Evolutionary conservation across 1,140 invertebrate genomes (phyloP).

Genomic region (Leptoteleia sp.): DNA sequence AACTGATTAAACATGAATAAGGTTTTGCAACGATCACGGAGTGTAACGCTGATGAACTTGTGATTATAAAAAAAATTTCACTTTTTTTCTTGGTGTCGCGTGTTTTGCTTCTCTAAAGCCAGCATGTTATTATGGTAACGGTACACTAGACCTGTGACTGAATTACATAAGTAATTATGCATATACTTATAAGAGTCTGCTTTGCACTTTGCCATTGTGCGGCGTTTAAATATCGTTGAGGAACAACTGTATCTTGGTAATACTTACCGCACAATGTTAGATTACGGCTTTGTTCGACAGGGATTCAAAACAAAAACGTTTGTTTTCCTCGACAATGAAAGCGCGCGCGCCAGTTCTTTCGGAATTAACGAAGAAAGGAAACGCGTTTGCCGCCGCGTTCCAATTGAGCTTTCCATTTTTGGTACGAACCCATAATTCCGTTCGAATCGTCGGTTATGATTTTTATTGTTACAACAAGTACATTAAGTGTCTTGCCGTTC

Average conservation of each 20-base stretch:
- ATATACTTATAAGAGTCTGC: constrained; percentile 29
- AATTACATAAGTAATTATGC: constrained; percentile 54
- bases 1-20: constrained; percentile 1
- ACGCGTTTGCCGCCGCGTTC: constrained; percentile 1
- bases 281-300: constrained; percentile 1
- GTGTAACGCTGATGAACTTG: constrained; percentile 8
- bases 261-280: constrained; percentile 14
- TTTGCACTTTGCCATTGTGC: constrained; percentile 39
- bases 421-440: constrained; percentile 7
- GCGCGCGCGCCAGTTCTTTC: too few relatives aligned
- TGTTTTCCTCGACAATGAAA: constrained; percentile 19
- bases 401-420: constrained; percentile 9
- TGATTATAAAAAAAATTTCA: constrained; percentile 17
- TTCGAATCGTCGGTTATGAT: constrained; percentile 9
- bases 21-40: constrained; percentile 4
- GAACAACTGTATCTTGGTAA: constrained; percentile 34
- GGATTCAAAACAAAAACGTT: neutral
- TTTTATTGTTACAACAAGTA: constrained; percentile 15
- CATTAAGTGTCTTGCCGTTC: constrained; percentile 17
- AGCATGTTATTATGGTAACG: constrained; percentile 29
- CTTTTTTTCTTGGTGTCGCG: constrained; percentile 6
- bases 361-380: too few relatives aligned
- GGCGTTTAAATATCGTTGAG: constrained; percentile 20
- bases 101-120: constrained; percentile 22
- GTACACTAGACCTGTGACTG: constrained; percentile 31